Percentiles rank a stretch among this genome's conserved stretches.
phyloP scores from a whole-genome alignment of 2,888 invertebrate species.

The Apamea epomidion region DNA sequence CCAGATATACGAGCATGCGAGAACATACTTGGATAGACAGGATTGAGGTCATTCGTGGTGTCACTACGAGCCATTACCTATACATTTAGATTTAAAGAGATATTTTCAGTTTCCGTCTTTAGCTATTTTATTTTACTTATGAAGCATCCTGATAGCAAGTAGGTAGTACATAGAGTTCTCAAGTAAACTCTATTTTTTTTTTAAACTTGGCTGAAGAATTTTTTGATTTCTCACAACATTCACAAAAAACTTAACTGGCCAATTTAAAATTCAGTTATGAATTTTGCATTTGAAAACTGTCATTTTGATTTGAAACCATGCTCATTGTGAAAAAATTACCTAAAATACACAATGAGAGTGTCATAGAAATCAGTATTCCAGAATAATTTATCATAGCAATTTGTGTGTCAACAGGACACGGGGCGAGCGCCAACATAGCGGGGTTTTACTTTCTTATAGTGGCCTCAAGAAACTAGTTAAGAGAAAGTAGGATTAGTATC shows the following conservation, averaged over 20 bases:
- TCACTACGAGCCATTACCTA: slow-evolving; percentile 51
- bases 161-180: background rate
- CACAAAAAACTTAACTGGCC: background rate
- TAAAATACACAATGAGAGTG: slow-evolving; percentile 45
- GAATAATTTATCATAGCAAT: slow-evolving; percentile 85
- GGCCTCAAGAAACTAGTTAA: slow-evolving; percentile 89
- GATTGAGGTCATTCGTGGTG: slow-evolving; percentile 75
- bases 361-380: slow-evolving; percentile 76
- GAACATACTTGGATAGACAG: slow-evolving; percentile 70
- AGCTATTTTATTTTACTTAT: slow-evolving; percentile 22
- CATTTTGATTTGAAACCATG: background rate
- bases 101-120: slow-evolving; percentile 35
- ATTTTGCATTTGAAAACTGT: slow-evolving; percentile 2
- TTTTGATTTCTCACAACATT: slow-evolving; percentile 3
- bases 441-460: slow-evolving; percentile 90
- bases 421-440: slow-evolving; percentile 87
- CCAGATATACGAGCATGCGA: slow-evolving; percentile 82
- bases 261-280: slow-evolving; percentile 1
- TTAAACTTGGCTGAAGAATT: slow-evolving; percentile 3
- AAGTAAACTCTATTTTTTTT: background rate
- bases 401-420: slow-evolving; percentile 90
- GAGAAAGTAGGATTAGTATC: slow-evolving; percentile 89
- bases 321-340: slow-evolving; percentile 9
- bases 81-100: slow-evolving; percentile 49
- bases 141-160: slow-evolving; percentile 1